Conservation (phyloP, 2,797 vertebrate genomes). For the Hipposideros larvatus region DNA sequence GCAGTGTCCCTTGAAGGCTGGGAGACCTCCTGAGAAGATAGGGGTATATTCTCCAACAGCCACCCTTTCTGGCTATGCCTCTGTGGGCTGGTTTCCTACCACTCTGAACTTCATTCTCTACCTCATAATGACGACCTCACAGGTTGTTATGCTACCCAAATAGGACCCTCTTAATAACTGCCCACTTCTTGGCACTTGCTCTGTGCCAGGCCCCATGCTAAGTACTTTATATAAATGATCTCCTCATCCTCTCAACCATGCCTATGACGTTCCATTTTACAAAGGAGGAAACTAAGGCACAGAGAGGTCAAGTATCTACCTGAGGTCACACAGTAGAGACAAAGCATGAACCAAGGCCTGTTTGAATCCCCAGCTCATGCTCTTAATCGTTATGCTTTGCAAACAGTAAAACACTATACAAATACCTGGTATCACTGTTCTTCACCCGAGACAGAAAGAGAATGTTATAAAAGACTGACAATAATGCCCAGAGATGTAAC, state of each 20-base stretch:
- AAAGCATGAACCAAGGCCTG: not conserved
- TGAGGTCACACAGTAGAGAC: not conserved
- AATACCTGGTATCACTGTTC: not conserved
- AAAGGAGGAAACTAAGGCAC: not conserved
- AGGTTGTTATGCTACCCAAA: not conserved
- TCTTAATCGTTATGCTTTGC: not conserved
- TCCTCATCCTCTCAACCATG: not conserved
- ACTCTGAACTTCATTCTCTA: not conserved
- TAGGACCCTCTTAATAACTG: not conserved
- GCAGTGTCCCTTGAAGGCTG: not conserved
- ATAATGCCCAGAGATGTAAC: not conserved
- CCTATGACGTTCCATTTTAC: not conserved
- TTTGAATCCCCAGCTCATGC: not conserved
- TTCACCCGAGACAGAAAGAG: not conserved
- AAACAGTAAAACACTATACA: not conserved
- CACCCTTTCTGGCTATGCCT: not conserved
- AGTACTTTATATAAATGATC: not conserved
- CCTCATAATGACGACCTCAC: not conserved
- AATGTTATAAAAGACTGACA: not conserved
- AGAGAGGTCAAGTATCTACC: not conserved
- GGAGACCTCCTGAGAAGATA: not conserved
- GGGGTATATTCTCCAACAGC: not conserved
- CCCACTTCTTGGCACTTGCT: not conserved
- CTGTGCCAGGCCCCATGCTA: not conserved
- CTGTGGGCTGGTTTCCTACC: not conserved